Conservation (phyloP, 2,797 vertebrate genomes). For the Picus viridis region DNA sequence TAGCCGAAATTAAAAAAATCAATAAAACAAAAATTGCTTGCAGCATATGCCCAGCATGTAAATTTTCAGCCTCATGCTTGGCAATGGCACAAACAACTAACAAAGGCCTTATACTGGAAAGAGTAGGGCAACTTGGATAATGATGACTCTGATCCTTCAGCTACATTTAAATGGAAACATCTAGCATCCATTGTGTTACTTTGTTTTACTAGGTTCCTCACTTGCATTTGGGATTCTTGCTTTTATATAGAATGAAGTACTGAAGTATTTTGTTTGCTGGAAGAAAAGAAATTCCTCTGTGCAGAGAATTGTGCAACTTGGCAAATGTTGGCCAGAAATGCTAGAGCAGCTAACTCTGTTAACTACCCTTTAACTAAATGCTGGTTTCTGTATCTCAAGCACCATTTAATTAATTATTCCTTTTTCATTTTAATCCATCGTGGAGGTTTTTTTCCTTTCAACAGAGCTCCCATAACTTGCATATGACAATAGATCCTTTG, state of each 20-base stretch:
- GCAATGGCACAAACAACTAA: background rate
- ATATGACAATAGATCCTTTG: background rate
- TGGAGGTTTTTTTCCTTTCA: background rate
- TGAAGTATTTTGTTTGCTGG: background rate
- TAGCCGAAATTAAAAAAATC: background rate
- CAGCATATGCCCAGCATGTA: background rate
- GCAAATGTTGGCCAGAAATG: background rate
- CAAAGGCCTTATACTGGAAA: background rate
- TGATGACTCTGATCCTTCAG: background rate
- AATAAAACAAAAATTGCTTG: background rate
- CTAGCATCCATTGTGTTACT: background rate
- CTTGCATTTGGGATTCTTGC: conserved; percentile 15
- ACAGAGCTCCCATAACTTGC: background rate
- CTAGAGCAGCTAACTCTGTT: background rate
- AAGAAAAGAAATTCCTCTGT: background rate
- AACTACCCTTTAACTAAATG: background rate
- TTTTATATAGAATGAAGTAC: background rate
- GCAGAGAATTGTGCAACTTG: background rate
- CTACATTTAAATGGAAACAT: background rate
- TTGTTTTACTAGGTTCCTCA: conserved; percentile 10
- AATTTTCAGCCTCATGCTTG: conserved; percentile 6
- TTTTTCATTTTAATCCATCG: background rate
- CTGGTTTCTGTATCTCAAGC: background rate
- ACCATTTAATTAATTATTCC: background rate
- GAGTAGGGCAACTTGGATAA: background rate